Conservation (phyloP, 2,888 invertebrate species). For the Diplazon laetatorius region DNA sequence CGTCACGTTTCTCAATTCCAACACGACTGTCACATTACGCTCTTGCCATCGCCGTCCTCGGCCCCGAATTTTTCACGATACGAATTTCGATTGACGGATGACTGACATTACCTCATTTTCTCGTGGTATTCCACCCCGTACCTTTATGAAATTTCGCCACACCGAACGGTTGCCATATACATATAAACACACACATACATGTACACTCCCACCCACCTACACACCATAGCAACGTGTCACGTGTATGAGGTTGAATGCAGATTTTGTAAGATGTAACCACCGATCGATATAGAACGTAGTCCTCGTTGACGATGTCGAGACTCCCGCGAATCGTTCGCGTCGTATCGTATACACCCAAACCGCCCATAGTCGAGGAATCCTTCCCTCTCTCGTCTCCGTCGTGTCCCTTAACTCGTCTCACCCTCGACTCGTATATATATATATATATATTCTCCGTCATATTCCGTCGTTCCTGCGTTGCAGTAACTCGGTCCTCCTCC, state of each 20-base stretch:
- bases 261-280: slow-evolving; percentile 59
- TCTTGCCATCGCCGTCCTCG: too few relatives aligned
- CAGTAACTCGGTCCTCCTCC: slow-evolving; percentile 83
- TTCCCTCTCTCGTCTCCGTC: slow-evolving; percentile 18
- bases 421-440: too few relatives aligned
- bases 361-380: slow-evolving; percentile 60
- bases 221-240: background rate
- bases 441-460: slow-evolving; percentile 69
- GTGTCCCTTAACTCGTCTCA: slow-evolving; percentile 4
- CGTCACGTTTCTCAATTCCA: too few relatives aligned
- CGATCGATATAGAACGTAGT: slow-evolving; percentile 61
- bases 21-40: too few relatives aligned
- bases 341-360: slow-evolving; percentile 56
- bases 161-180: too few relatives aligned
- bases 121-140: background rate
- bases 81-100: slow-evolving; percentile 1
- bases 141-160: background rate
- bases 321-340: slow-evolving; percentile 56
- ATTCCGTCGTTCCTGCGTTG: slow-evolving; percentile 70
- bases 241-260: slow-evolving; percentile 50
- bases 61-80: background rate
- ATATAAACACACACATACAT: background rate
- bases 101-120: background rate
- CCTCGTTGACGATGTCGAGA: slow-evolving; percentile 55
- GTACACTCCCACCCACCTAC: background rate